Conservation (phyloP, 2,113 vertebrate species). For the Heterochromis multidens region DNA sequence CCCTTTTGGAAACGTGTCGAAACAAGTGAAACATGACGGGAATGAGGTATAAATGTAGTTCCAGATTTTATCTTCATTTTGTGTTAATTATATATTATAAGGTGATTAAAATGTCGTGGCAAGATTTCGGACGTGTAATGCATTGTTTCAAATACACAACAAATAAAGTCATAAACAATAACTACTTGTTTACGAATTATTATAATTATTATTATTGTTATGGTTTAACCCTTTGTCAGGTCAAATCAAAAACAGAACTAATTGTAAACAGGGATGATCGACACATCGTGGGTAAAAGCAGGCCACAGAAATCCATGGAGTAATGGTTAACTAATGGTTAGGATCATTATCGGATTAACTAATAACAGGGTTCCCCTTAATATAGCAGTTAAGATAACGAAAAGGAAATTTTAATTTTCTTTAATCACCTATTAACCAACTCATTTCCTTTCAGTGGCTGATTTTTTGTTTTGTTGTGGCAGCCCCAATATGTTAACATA, state of each 20-base stretch:
- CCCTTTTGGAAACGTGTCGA: neutral
- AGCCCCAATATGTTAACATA: conserved; percentile 63
- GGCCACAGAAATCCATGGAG: conserved; percentile 41
- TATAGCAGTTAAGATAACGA: conserved; percentile 43
- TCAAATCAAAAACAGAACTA: neutral
- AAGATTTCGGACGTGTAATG: no score
- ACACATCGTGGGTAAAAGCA: conserved; percentile 12
- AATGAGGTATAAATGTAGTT: neutral
- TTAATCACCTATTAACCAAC: conserved; percentile 58
- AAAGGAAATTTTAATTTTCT: conserved; percentile 52
- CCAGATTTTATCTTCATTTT: neutral
- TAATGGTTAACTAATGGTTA: conserved; percentile 56
- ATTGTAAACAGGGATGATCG: neutral
- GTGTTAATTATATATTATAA: neutral
- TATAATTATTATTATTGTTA: neutral
- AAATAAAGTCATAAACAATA: neutral
- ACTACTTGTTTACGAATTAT: neutral
- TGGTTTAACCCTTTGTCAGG: neutral
- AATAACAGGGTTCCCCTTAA: conserved; percentile 43
- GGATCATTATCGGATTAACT: conserved; percentile 67
- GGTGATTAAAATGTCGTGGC: neutral
- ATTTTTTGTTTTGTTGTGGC: conserved; percentile 47
- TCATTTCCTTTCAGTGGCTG: conserved; percentile 19
- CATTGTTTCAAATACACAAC: neutral
- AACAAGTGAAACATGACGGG: neutral